Percentiles rank a stretch among this genome's conserved stretches.
phyloP scores from a whole-genome alignment of 2,797 vertebrate genomes.

The Eurystomus glaucurus region DNA sequence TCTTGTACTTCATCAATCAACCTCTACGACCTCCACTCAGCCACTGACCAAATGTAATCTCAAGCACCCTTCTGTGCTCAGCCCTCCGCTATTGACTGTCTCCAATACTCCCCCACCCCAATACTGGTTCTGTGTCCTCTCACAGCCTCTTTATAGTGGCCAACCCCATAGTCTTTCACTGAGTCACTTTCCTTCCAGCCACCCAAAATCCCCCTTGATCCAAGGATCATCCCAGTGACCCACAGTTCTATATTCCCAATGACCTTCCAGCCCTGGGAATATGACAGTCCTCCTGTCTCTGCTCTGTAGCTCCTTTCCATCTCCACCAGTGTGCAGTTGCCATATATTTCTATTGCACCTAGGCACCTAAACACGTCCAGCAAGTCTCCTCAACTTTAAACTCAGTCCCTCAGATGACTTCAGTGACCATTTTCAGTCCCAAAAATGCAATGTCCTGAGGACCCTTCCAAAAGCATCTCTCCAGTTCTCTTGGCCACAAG shows the following conservation, averaged over 20 bases:
- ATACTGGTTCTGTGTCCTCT: background rate
- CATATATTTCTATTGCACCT: background rate
- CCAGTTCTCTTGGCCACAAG: accelerated
- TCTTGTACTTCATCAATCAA: background rate
- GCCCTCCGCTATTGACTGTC: accelerated
- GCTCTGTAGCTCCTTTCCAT: background rate
- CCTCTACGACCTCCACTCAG: background rate
- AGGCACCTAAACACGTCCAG: background rate
- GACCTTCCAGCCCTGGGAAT: background rate
- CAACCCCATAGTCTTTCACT: background rate
- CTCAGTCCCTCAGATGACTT: background rate
- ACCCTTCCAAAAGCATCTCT: background rate
- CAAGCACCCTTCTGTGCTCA: background rate
- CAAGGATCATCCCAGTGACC: background rate
- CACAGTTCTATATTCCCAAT: background rate
- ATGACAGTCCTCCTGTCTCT: background rate
- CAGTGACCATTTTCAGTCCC: background rate
- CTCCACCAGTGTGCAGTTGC: background rate
- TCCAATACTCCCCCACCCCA: background rate
- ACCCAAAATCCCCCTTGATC: background rate
- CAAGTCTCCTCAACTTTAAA: background rate
- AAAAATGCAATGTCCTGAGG: accelerated
- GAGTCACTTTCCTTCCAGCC: background rate
- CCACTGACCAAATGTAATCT: background rate
- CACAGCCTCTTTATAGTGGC: background rate